These are phyloP conservation scores for Xestia xanthographa DNA, from an alignment of 2,888 invertebrate genomes.

Conservation along the genomic window DNA sequence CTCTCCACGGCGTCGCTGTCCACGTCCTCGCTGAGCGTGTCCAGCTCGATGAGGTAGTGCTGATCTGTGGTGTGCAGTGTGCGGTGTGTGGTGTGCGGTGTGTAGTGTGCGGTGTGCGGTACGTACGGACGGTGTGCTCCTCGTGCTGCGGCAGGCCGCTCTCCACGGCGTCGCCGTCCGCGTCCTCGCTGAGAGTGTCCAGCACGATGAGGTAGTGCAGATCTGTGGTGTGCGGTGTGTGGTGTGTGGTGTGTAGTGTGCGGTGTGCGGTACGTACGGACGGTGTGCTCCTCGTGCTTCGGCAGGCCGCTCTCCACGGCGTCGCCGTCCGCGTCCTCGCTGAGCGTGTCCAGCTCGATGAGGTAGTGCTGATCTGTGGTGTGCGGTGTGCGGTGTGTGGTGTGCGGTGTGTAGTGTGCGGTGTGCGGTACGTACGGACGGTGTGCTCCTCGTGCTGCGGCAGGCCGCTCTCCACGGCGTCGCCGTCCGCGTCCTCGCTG, in stretches of 20 bases:
- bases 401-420: too few species aligned
- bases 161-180: conserved; percentile 95
- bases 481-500: conserved; percentile 94
- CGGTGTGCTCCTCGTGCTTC: too few species aligned
- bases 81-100: too few species aligned
- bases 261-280: too few species aligned
- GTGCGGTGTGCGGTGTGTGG: too few species aligned
- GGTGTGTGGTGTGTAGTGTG: too few species aligned
- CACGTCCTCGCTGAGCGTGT: too few species aligned
- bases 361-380: conserved; percentile 94
- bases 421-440: conserved; percentile 92
- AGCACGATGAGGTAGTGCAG: conserved; percentile 96
- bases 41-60: too few species aligned
- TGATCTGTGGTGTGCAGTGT: too few species aligned
- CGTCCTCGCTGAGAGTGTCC: conserved; percentile 95
- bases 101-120: neutral
- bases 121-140: conserved; percentile 96
- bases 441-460: conserved; percentile 96
- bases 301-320: conserved; percentile 95
- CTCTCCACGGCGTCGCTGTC: too few species aligned
- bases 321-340: conserved; percentile 94
- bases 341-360: conserved; percentile 96
- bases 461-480: conserved; percentile 94
- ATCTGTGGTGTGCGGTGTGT: too few species aligned
- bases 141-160: conserved; percentile 95